These are phyloP conservation scores for Brachirus orientalis DNA, from an alignment of 2,113 vertebrate species.

Conservation along the genomic window DNA sequence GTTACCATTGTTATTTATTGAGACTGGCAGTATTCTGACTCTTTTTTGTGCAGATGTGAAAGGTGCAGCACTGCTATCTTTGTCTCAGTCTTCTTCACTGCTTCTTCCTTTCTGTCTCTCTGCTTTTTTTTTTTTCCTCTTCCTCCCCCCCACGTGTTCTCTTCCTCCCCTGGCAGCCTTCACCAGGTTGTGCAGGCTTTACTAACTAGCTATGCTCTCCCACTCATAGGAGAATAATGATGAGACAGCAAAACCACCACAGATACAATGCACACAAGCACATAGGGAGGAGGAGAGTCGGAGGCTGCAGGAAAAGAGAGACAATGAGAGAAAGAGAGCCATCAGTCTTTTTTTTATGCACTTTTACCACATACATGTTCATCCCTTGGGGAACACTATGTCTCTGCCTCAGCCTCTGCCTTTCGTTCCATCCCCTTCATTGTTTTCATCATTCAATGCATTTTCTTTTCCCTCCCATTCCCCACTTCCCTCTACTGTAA, in stretches of 20 bases:
- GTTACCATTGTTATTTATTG: slow-evolving; percentile 68
- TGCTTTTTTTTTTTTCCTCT: neutral
- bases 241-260: slow-evolving; percentile 73
- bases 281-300: slow-evolving; percentile 23
- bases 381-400: slow-evolving; percentile 46
- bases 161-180: slow-evolving; percentile 46
- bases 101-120: slow-evolving; percentile 1
- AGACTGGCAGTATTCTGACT: slow-evolving; percentile 55
- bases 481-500: slow-evolving; percentile 8
- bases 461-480: slow-evolving; percentile 25
- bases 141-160: neutral
- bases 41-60: slow-evolving; percentile 67
- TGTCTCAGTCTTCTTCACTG: slow-evolving; percentile 40
- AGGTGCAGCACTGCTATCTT: slow-evolving; percentile 62
- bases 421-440: slow-evolving; percentile 31
- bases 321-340: slow-evolving; percentile 52
- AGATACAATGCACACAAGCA: slow-evolving; percentile 56
- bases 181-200: slow-evolving; percentile 56
- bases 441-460: slow-evolving; percentile 59
- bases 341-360: slow-evolving; percentile 66
- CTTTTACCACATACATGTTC: slow-evolving; percentile 63
- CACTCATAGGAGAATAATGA: slow-evolving; percentile 73
- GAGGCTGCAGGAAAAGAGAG: slow-evolving; percentile 40
- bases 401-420: slow-evolving; percentile 47
- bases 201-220: slow-evolving; percentile 73